phyloP scores from a whole-genome alignment of 1,140 invertebrate species.

The Drosophila fuyamai region DNA sequence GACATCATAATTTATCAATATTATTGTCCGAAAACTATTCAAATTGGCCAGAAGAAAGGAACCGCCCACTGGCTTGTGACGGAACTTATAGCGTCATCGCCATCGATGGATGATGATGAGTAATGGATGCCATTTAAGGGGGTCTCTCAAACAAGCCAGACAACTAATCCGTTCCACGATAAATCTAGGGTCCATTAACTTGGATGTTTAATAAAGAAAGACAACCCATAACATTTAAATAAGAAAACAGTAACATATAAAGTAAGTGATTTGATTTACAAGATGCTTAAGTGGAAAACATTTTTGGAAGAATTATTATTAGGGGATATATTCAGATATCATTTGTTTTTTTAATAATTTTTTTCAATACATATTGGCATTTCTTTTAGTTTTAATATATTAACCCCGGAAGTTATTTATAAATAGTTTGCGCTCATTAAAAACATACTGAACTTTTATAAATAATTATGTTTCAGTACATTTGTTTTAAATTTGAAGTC shows the following conservation, averaged over 20 bases:
- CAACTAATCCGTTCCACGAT: conserved; percentile 17
- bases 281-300: conserved; percentile 1
- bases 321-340: too few relatives aligned
- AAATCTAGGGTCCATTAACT: conserved; percentile 22
- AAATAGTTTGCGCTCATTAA: too few relatives aligned
- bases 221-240: conserved; percentile 18
- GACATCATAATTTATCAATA: conserved; percentile 81
- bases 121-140: conserved; percentile 38
- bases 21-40: conserved; percentile 62
- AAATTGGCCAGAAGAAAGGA: conserved; percentile 56
- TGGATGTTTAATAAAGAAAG: conserved; percentile 18
- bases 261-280: conserved; percentile 26
- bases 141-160: conserved; percentile 30
- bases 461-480: too few relatives aligned
- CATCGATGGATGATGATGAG: conserved; percentile 34
- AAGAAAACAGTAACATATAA: conserved; percentile 3
- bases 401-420: too few relatives aligned
- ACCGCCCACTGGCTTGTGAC: conserved; percentile 46
- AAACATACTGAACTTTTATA: too few relatives aligned
- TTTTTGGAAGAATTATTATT: neutral
- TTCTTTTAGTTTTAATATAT: too few relatives aligned
- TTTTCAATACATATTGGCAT: too few relatives aligned
- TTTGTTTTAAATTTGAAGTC: too few relatives aligned
- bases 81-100: conserved; percentile 39
- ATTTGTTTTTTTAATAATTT: neutral